Evolutionary conservation across 2,888 invertebrate genomes (phyloP), one percentile per base, ranked within the genome.

Genomic region (Xylophagus ater): DNA sequence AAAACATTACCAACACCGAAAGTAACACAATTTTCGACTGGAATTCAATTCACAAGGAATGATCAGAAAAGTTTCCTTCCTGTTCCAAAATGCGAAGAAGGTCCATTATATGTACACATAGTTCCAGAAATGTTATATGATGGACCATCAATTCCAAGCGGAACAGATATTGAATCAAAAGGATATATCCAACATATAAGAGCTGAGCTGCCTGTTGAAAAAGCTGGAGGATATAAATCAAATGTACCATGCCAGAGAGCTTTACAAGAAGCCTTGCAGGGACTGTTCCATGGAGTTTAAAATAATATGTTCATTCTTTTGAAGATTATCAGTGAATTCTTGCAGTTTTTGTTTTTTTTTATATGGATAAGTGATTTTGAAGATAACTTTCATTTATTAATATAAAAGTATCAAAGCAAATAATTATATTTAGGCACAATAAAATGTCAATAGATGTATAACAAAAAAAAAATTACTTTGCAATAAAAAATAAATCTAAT

Each of bases 201-300:
- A 49, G 53, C 68, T 3, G 86, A 88, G 51, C 78, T 69, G 23
- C 71, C 73, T 17, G 67, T 74, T 14, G 92, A 94, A 61, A 74
- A 76, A 47, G 89, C 89, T 1, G 92, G 92, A 8, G 94, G 96
- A 2, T 94, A 84, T 59, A 74, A 74, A n/a, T 73, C 86, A 0
- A 74, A 74, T 3, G 69, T 88, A 49, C 86, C 89, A 0, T 92
- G 92, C 56, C 70, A 85, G 45, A 71, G 93, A 44, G 92, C 90
- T 0, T 59, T 94, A 28, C 85, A 89, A 56, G 93, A 93, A 58
- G 87, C 92, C 0, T 70, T 92, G 55, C 75, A 83, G 41, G 89
- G 86, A 7, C 67, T 87, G 8, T 63, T 54, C 41, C 57, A 58
- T 41, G 59, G 59, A 9, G 5, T 26, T 34, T 40, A 23, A 38